Evolutionary conservation across 2,113 vertebrate genomes (phyloP), one percentile per base, ranked within the genome.

Genomic region (Trematomus loennbergii): DNA sequence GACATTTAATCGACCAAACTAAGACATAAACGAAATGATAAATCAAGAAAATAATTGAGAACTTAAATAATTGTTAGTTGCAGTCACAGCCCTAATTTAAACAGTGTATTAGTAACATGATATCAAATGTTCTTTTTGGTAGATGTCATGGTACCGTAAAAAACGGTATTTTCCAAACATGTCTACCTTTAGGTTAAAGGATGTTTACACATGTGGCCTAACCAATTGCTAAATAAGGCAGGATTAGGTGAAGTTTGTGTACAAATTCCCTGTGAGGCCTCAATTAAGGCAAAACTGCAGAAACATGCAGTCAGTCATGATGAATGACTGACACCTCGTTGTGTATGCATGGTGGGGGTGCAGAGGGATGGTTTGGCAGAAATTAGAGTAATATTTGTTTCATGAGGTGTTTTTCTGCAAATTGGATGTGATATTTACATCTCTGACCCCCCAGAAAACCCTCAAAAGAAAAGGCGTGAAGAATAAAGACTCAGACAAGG

Each of bases 401-500:
- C 20, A n/a, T n/a, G 58, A 49, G 64, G 45, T 29, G 1, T 12
- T 64, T 64, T 64, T 45, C 36, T 67, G 8, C 50, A 52, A 36
- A 18, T 2, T 72, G 13, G 16, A 55, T n/a, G 12, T 22, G n/a
- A 58, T 15, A 15, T 60, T 48, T 18, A 3, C 49, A 33, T 74
- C 46, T 63, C 15, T 58, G n/a, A 25, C 16, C 16, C 9, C 25
- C 36, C 9, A 9, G 50, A 57, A 49, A 61, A 54, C 25, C 49
- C 7, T 58, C 1, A 45, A 52, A 55, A 4, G 18, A 15, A 13
- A 20, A n/a, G 62, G n/a, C 12, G 7, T 54, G 13, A 58, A 50
- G 7, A 77, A 77, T 36, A 29, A 74, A 67, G 48, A 83, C 72
- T 20, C 81, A 70, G 71, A 81, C 33, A 49, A 17, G 1, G 17